phyloP scores from a whole-genome alignment of 2,888 invertebrate species.

The Diachrysia chrysitis region DNA sequence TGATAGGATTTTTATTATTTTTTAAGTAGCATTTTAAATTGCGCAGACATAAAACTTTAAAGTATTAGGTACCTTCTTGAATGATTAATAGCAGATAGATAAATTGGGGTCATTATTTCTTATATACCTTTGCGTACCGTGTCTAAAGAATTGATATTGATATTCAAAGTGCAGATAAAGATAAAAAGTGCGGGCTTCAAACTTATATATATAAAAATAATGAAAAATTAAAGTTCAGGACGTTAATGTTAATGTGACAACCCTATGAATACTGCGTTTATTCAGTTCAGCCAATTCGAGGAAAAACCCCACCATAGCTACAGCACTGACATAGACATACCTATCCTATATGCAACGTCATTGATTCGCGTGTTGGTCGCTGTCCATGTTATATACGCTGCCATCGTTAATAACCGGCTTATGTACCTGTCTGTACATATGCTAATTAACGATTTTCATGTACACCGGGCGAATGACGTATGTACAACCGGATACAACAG shows the following conservation, averaged over 20 bases:
- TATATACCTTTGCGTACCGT: too few species aligned
- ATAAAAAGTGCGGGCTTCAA: too few species aligned
- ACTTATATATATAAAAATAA: too few species aligned
- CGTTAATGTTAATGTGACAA: not conserved
- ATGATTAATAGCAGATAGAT: too few species aligned
- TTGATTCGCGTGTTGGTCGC: not conserved
- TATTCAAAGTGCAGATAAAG: too few species aligned
- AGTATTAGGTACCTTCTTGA: too few species aligned
- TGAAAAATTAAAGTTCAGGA: too few species aligned
- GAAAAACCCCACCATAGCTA: constrained; percentile 13
- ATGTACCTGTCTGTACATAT: constrained; percentile 15
- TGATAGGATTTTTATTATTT: too few species aligned
- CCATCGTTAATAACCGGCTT: constrained; percentile 17
- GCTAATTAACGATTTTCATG: constrained; percentile 19
- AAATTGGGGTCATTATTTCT: too few species aligned
- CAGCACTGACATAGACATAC: not conserved
- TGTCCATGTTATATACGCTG: constrained; percentile 9
- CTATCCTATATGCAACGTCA: not conserved
- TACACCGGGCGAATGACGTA: not conserved
- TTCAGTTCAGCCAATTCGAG: constrained; percentile 15
- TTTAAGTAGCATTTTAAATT: too few species aligned
- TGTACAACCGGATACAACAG: not conserved
- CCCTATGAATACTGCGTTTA: constrained; percentile 5
- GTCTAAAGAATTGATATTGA: too few species aligned
- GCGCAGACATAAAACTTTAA: too few species aligned